Base-by-base conservation (phyloP, 2,888 invertebrate genomes). In the Tricholauxania praeusta region DNA sequence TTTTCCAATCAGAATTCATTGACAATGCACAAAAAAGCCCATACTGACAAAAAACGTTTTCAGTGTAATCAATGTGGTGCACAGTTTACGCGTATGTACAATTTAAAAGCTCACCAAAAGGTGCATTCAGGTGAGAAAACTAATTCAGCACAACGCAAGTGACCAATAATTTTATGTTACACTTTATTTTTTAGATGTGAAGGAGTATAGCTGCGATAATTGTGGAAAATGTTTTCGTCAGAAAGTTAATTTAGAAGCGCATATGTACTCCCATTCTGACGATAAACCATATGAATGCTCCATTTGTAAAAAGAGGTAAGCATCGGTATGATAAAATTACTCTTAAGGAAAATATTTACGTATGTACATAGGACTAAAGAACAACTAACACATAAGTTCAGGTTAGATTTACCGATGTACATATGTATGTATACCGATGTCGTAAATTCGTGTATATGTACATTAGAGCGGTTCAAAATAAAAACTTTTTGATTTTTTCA, bases 171-270 rank as follows among this genome's bases (percentile, higher is more conserved):
- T 53, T 51, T 15, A 14, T 12, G 17, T 65, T 17, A 28, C 6
- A 60, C 60, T 60, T 60, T n/a, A 51, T 71, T 70, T n/a, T 76
- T 6, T 57, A 82, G 83, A 80, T 70, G 48, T 75, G 2, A 79
- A 80, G 55, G 80, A 80, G 19, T 89, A 87, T 79, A 81, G 82
- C 0, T 91, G 91, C 78, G 79, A 83, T 17, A 78, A 83, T 3
- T 91, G 91, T 77, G 88, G 87, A 0, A 89, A 89, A 72, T 85
- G 82, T 2, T 91, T 91, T 81, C 80, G 80, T 14, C 86, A 89
- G 12, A 88, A 87, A 68, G 83, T 84, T 49, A 89, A 90, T 78
- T 82, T 90, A 76, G 85, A 88, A 60, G 84, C 89, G 1, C 91
- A 91, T 80, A 81, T 85, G 71, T 84, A 88, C 47, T 88, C 89